These are phyloP conservation scores for Bos indicus DNA, from an alignment of 2,113 vertebrate species.

Conservation along the genomic window DNA sequence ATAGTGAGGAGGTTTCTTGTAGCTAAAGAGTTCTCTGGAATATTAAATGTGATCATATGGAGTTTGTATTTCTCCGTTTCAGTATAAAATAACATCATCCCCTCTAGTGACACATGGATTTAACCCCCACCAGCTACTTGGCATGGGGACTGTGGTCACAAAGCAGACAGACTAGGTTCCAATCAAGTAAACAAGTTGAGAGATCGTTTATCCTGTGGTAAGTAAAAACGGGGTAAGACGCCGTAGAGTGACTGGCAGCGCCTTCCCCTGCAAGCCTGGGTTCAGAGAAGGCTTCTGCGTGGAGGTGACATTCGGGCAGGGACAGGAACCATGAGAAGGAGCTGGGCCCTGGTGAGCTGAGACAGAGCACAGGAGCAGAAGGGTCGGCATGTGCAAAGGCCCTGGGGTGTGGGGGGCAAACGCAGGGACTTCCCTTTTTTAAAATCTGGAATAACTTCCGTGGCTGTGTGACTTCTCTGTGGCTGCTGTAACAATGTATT, in stretches of 20 bases:
- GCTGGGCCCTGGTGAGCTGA: neutral
- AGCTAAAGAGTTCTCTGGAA: neutral
- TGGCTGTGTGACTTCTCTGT: neutral
- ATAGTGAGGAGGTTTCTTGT: neutral
- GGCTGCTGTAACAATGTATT: neutral
- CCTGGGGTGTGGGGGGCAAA: neutral
- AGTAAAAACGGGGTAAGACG: neutral
- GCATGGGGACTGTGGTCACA: neutral
- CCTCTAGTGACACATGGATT: neutral
- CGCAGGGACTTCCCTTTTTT: neutral
- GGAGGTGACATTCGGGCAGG: neutral
- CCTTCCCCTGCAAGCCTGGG: neutral
- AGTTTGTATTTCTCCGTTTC: neutral
- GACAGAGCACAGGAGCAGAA: accelerated
- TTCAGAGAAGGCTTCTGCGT: neutral
- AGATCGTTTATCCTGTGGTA: neutral
- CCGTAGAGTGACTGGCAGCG: neutral
- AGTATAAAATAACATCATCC: neutral
- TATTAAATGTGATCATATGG: neutral
- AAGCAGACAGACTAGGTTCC: neutral
- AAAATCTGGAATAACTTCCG: neutral
- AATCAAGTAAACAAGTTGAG: neutral
- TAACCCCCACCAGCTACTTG: too few relatives aligned
- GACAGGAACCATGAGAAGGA: neutral
- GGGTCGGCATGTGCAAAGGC: neutral